These are phyloP conservation scores for Chloroceryle amazona DNA, from an alignment of 2,797 vertebrate species.

Conservation along the genomic window DNA sequence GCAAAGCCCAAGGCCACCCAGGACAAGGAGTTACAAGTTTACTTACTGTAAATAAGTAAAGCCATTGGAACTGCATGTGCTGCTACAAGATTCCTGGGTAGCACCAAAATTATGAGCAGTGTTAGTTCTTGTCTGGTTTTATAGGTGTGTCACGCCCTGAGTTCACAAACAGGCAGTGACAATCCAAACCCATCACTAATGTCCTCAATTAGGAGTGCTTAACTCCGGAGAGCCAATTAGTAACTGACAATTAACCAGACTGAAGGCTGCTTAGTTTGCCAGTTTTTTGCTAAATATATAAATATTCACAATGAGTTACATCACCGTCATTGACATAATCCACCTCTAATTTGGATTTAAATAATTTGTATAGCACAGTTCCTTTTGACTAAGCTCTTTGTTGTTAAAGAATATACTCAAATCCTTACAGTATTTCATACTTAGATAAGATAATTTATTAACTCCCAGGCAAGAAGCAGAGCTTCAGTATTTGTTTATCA, in stretches of 20 bases:
- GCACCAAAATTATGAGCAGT: neutral
- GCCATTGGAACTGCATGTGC: neutral
- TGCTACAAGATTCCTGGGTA: neutral
- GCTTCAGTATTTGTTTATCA: neutral
- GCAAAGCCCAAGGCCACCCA: neutral
- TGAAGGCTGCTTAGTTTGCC: neutral
- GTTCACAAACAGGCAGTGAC: neutral
- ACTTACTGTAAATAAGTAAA: neutral
- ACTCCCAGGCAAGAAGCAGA: neutral
- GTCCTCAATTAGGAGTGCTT: neutral
- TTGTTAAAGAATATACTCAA: neutral
- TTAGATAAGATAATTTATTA: neutral
- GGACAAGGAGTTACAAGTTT: neutral
- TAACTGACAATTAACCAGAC: neutral
- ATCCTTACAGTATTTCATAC: neutral
- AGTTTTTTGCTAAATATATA: neutral
- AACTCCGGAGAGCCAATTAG: neutral
- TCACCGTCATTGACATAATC: neutral
- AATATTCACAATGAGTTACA: neutral
- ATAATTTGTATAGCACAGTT: neutral
- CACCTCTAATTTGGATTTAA: neutral
- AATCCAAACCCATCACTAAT: accelerated
- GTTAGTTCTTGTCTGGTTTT: neutral
- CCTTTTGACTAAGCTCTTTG: neutral
- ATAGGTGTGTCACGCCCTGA: neutral